These are phyloP conservation scores for Pelmatolapia mariae DNA, from an alignment of 2,113 vertebrate genomes.

Conservation along the genomic window DNA sequence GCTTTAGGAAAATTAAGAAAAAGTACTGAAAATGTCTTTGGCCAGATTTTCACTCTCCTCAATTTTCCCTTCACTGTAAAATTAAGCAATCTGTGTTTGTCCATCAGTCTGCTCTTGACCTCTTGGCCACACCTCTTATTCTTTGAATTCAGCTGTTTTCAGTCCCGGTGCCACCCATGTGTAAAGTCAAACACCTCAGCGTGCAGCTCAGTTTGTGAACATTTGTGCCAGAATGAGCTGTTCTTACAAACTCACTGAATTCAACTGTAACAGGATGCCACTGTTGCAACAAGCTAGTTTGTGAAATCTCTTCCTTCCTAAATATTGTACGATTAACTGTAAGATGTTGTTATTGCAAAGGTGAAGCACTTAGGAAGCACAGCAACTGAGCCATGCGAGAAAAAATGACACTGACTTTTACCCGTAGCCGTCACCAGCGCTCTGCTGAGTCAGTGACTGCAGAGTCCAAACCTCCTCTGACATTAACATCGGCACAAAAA, in stretches of 20 bases:
- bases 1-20: not conserved
- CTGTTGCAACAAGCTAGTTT: not conserved
- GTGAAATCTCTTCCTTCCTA: not conserved
- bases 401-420: not conserved
- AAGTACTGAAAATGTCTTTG: not conserved
- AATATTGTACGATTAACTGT: not conserved
- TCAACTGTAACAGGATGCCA: not conserved
- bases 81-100: not conserved
- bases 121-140: not conserved
- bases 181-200: not conserved
- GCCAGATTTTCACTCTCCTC: not conserved
- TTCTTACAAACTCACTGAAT: fast-evolving
- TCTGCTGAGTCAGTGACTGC: not conserved
- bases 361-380: not conserved
- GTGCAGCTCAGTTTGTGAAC: not conserved
- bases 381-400: not conserved
- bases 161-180: fast-evolving
- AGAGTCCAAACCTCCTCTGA: not conserved
- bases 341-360: not conserved
- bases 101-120: fast-evolving
- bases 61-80: not conserved
- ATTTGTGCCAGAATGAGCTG: not conserved
- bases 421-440: fast-evolving
- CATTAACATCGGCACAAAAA: not conserved
- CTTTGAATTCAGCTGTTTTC: not conserved